Percentiles rank a stretch among this genome's conserved stretches.
phyloP scores from a whole-genome alignment of 2,888 invertebrate species.

The Nomada fabriciana region DNA sequence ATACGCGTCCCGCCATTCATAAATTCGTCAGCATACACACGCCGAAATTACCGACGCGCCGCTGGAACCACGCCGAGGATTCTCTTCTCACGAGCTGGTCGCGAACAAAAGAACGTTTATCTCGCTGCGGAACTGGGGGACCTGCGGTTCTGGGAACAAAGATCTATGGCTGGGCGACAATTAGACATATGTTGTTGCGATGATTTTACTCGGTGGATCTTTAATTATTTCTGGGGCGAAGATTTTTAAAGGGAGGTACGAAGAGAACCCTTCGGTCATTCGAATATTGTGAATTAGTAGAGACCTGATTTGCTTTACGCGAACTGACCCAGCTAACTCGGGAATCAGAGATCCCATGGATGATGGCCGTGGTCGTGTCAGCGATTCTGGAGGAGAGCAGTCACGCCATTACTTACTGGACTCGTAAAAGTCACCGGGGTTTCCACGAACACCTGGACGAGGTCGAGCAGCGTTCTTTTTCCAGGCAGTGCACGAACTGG shows the following conservation, averaged over 20 bases:
- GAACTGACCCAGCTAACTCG: slow-evolving; percentile 33
- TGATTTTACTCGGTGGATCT: too few relatives aligned
- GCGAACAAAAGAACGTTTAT: slow-evolving; percentile 25
- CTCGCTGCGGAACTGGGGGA: not conserved
- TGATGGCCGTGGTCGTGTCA: slow-evolving; percentile 45
- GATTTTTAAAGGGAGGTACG: too few relatives aligned
- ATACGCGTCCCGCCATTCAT: slow-evolving; percentile 82
- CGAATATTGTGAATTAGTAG: too few relatives aligned
- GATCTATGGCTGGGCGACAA: not conserved
- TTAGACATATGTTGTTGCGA: not conserved
- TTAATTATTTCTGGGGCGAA: too few relatives aligned
- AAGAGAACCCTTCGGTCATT: too few relatives aligned
- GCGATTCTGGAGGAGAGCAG: slow-evolving; percentile 53
- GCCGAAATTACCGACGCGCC: slow-evolving; percentile 75
- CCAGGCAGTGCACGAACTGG: slow-evolving; percentile 47
- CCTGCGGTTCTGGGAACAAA: not conserved
- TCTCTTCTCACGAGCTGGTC: slow-evolving; percentile 56
- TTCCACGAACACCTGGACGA: slow-evolving; percentile 63
- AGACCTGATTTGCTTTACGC: not conserved
- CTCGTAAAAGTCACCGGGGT: slow-evolving; percentile 63
- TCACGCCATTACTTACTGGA: slow-evolving; percentile 61
- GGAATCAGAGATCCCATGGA: slow-evolving; percentile 45
- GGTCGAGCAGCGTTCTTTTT: slow-evolving; percentile 44
- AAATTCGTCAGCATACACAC: slow-evolving; percentile 81
- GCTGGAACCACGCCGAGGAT: slow-evolving; percentile 24